Base-by-base conservation (phyloP, 2,888 invertebrate species). In the Tanytarsus gracilentus region DNA sequence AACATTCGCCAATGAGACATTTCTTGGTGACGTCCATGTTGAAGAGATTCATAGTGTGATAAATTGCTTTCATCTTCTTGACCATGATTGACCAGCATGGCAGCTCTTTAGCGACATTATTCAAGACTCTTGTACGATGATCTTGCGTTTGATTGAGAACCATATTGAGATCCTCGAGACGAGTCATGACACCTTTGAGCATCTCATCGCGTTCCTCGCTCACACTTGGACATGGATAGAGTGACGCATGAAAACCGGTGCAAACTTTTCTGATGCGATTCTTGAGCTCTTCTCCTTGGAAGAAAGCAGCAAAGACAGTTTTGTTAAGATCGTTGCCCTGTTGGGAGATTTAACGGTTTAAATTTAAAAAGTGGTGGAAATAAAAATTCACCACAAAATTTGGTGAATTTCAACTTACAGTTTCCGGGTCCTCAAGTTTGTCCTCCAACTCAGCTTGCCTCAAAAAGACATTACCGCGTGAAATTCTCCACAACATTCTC, bases 201-300 rank as follows among this genome's bases (percentile, higher is more conserved):
- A 94, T 94, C 69, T 94, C 93, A 64, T 86, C 78, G 30, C 94
- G 77, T 69, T 95, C 94, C 16, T 80, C 78, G 65, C 86, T 84
- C 33, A 86, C 86, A 63, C 88, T 91, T 1, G 95, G 94, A 71
- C 94, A 95, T 0, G 92, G 92, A 76, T 95, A 95, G 63, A 94
- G 76, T 3, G 91, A 90, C 3, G 94, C 94, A 67, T 92, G 88
- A 76, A 92, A 95, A 1, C 94, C 94, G 65, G 89, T 86, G 76
- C 93, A 94, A 48, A 95, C 91, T 74, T 95, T 95, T 77, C 89
- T 91, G 63, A 94, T 91, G 65, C 91, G 83, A 1, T 84, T 82
- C 75, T 92, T 93, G 61, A 95, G 77, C 69, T 93, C 91, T 67
- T 94, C 93, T 50, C 94, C 95, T 87, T 94, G 88, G 79, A 87